Base-by-base conservation (phyloP, 2,797 vertebrate species). In the Hemitrygon akajei region DNA sequence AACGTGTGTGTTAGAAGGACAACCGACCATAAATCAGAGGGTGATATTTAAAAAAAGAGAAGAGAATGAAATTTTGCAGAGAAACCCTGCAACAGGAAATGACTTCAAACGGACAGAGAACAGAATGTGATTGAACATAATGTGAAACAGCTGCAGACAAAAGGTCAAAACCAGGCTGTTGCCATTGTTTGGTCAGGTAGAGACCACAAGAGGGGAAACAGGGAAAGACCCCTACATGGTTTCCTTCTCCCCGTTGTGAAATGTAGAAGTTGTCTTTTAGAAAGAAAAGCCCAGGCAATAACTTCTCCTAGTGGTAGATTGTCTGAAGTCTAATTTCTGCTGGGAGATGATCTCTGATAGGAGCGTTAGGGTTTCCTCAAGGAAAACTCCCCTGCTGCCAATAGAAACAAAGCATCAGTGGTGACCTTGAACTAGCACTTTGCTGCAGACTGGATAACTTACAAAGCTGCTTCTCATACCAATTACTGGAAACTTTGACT, bases 321-420 rank as follows among this genome's bases (percentile, higher is more conserved):
- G 86, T 89, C 86, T 89, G 86, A 89, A 89, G 63, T 89, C 86
- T 89, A 63, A 63, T 63, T 69, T 89, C 86, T 89, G 60, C 86
- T 89, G 86, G 63, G 86, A 89, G 34, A 69, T 89, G 86, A 89
- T 63, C 86, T 66, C 63, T n/a, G 63, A 69, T 66, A 34, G 60
- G 86, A 89, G 63, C 66, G 30, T 37, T 34, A 69, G n/a, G 60
- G 63, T n/a, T 69, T 89, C 86, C 86, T 89, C 60, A 34, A n/a
- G 69, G 63, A 69, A 89, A 89, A n/a, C 86, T 34, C 66, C n/a
- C 71, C 86, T 37, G 27, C 63, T 89, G 86, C 86, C 86, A 89
- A 89, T 34, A 89, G 86, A 25, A 89, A 89, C 86, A 89, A 22
- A 69, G 63, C 18, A 25, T 89, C n/a, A 69, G 63, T 60, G 18